Evolutionary conservation across 2,888 invertebrate species (phyloP).

Genomic region (Merodon equestris): DNA sequence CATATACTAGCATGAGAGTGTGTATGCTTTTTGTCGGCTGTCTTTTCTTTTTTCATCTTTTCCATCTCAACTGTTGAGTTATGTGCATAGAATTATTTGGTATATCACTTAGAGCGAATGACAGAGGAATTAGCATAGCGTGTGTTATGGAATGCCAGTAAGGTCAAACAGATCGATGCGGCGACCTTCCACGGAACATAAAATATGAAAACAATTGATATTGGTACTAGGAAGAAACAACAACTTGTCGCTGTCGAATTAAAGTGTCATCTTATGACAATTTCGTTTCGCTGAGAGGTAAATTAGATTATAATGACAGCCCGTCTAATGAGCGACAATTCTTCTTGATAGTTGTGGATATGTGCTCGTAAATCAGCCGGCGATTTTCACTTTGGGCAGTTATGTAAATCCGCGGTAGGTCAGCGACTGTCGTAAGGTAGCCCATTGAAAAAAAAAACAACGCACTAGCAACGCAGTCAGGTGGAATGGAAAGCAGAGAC

Average conservation of each 20-base stretch:
- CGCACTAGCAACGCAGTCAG: too few species aligned
- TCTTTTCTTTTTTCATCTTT: constrained; percentile 8
- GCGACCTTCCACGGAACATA: neutral
- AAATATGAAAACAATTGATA: too few species aligned
- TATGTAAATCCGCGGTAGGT: constrained; percentile 5
- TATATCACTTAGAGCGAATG: constrained; percentile 38
- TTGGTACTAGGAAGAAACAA: too few species aligned
- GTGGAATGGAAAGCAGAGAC: too few species aligned
- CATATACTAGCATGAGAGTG: too few species aligned
- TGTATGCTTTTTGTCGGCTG: constrained; percentile 4
- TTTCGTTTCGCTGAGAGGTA: neutral
- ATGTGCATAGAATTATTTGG: constrained; percentile 50
- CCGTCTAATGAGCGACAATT: neutral
- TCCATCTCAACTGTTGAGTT: constrained; percentile 36
- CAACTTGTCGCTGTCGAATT: too few species aligned
- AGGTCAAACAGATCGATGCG: constrained; percentile 6
- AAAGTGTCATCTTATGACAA: too few species aligned
- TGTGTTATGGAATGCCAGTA: constrained; percentile 6
- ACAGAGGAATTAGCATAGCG: constrained; percentile 19
- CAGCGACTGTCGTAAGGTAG: neutral
- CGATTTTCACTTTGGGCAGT: constrained; percentile 20
- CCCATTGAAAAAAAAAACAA: neutral
- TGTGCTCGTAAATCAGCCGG: neutral
- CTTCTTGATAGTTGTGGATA: too few species aligned
- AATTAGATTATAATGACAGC: constrained; percentile 21